Evolutionary conservation across 2,113 vertebrate genomes (phyloP).

Genomic region (Lichenostomus cassidix): DNA sequence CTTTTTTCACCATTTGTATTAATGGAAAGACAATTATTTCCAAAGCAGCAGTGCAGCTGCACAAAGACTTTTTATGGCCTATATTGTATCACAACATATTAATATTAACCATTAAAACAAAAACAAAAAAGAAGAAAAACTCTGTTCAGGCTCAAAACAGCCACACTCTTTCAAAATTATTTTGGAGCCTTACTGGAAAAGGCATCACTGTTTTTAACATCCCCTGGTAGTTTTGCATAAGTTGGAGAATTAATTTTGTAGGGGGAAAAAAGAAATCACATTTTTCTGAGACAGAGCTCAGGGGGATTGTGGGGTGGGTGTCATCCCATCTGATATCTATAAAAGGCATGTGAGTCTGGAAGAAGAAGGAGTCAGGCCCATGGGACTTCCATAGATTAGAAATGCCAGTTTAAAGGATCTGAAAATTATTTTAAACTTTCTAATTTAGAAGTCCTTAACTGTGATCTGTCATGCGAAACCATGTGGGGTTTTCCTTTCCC

Average conservation of each 20-base stretch:
- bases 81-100: neutral
- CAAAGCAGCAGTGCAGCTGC: neutral
- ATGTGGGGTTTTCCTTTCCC: neutral
- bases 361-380: neutral
- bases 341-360: neutral
- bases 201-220: neutral
- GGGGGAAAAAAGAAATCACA: neutral
- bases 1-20: conserved; percentile 34
- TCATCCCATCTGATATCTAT: neutral
- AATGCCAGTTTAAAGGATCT: neutral
- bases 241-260: neutral
- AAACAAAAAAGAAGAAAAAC: neutral
- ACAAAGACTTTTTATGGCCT: neutral
- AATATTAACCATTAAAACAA: neutral
- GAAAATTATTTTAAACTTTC: neutral
- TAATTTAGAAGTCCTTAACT: neutral
- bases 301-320: neutral
- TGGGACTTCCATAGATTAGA: neutral
- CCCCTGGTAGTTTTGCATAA: neutral
- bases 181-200: neutral
- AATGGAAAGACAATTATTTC: conserved; percentile 62
- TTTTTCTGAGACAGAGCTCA: neutral
- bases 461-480: neutral
- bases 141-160: neutral
- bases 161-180: neutral